Evolutionary conservation across 2,888 invertebrate genomes (phyloP).

Genomic region (Hemithea aestivaria): DNA sequence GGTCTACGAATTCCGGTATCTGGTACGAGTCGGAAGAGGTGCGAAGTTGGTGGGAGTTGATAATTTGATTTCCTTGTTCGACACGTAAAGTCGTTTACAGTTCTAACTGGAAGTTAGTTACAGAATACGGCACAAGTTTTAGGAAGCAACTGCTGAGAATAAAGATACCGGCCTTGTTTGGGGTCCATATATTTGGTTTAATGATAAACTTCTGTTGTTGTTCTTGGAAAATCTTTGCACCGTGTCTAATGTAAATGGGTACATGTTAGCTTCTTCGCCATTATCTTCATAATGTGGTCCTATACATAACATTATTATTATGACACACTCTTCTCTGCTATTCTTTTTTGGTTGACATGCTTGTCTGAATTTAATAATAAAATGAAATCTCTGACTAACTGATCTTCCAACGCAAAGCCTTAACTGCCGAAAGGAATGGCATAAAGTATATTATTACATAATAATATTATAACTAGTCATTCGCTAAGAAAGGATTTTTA

Average conservation of each 20-base stretch:
- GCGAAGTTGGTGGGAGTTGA: conserved; percentile 69
- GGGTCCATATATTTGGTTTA: conserved; percentile 40
- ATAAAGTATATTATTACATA: too few species aligned
- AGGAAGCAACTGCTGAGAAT: conserved; percentile 44
- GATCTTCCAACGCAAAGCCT: too few species aligned
- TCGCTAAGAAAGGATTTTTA: too few species aligned
- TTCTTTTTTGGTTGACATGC: too few species aligned
- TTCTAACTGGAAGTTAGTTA: conserved; percentile 67
- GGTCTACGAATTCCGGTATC: conserved; percentile 59
- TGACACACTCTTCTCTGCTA: too few species aligned
- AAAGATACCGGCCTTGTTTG: conserved; percentile 49
- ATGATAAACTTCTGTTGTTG: conserved; percentile 35
- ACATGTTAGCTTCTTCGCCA: background rate
- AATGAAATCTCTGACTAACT: too few species aligned
- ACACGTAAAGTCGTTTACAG: conserved; percentile 75
- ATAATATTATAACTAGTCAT: too few species aligned
- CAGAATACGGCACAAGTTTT: conserved; percentile 58
- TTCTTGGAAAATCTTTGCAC: conserved; percentile 17
- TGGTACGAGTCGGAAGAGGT: conserved; percentile 59
- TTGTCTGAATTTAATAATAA: too few species aligned
- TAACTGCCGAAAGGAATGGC: too few species aligned
- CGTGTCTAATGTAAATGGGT: background rate
- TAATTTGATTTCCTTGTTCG: conserved; percentile 76
- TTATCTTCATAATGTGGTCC: too few species aligned
- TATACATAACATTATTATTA: too few species aligned